These are phyloP conservation scores for Epizoanthus rinbou DNA, from an alignment of 92 coral and sea anemone species.

Conservation along the genomic window DNA sequence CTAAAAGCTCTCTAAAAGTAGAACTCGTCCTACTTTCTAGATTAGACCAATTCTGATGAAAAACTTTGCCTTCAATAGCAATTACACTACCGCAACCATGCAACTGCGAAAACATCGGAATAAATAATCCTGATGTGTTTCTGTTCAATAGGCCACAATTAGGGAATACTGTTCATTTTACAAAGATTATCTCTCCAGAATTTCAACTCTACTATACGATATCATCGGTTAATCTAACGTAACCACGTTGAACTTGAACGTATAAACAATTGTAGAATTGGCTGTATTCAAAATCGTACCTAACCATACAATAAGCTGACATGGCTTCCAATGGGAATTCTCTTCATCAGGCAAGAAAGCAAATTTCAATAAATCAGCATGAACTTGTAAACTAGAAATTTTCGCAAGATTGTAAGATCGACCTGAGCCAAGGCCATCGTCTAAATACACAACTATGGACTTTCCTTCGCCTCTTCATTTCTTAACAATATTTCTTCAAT, in stretches of 20 bases:
- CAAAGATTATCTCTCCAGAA: constrained; percentile 47
- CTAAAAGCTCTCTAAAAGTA: constrained; percentile 53
- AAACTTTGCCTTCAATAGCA: constrained; percentile 50
- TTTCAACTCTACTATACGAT: constrained; percentile 22
- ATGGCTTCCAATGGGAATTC: constrained; percentile 62
- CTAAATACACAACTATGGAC: constrained; percentile 40
- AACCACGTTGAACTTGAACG: constrained; percentile 54
- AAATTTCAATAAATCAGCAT: constrained; percentile 56
- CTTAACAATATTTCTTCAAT: constrained; percentile 48
- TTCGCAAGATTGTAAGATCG: constrained; percentile 15
- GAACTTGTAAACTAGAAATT: constrained; percentile 47
- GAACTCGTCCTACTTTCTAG: constrained; percentile 49
- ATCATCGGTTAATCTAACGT: constrained; percentile 27
- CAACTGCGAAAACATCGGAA: constrained; percentile 49
- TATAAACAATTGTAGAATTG: constrained; percentile 34
- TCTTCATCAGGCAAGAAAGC: constrained; percentile 63
- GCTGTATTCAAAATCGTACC: constrained; percentile 56
- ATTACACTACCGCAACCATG: constrained; percentile 50
- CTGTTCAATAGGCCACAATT: constrained; percentile 45
- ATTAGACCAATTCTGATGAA: constrained; percentile 71
- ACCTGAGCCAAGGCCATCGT: constrained; percentile 52
- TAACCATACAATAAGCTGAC: constrained; percentile 43
- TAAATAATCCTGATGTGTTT: constrained; percentile 45
- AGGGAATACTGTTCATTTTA: constrained; percentile 41
- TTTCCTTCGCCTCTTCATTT: constrained; percentile 51